These are phyloP conservation scores for Propithecus coquereli DNA, from an alignment of 2,113 vertebrate species.

Conservation along the genomic window DNA sequence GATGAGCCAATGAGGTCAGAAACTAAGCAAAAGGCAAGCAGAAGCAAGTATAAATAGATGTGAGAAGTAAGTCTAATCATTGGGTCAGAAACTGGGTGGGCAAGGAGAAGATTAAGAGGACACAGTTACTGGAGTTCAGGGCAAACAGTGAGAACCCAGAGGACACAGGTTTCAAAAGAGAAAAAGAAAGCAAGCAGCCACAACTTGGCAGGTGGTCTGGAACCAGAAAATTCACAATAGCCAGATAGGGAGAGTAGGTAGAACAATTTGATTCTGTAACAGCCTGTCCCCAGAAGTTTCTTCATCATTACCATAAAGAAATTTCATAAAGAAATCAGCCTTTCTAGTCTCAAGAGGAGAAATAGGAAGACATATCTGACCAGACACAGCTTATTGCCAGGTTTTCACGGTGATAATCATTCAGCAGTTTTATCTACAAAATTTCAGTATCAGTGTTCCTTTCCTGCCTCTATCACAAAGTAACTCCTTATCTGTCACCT, in stretches of 20 bases:
- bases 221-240: neutral
- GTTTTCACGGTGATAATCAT: constrained; percentile 4
- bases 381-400: neutral
- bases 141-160: neutral
- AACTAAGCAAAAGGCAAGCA: constrained; percentile 39
- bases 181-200: neutral
- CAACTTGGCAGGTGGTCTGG: neutral
- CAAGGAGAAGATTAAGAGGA: neutral
- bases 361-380: neutral
- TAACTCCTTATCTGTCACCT: neutral
- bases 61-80: constrained; percentile 38
- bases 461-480: neutral
- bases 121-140: neutral
- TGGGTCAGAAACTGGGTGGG: constrained; percentile 15
- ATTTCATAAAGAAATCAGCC: neutral
- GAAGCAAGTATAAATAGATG: constrained; percentile 44
- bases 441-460: neutral
- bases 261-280: neutral
- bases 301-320: neutral
- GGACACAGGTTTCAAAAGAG: neutral
- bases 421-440: neutral
- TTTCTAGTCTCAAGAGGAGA: neutral
- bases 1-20: constrained; percentile 9
- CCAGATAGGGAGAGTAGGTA: neutral
- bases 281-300: neutral